Conservation (phyloP, 2,113 vertebrate species). For the Accipiter cooperii region DNA sequence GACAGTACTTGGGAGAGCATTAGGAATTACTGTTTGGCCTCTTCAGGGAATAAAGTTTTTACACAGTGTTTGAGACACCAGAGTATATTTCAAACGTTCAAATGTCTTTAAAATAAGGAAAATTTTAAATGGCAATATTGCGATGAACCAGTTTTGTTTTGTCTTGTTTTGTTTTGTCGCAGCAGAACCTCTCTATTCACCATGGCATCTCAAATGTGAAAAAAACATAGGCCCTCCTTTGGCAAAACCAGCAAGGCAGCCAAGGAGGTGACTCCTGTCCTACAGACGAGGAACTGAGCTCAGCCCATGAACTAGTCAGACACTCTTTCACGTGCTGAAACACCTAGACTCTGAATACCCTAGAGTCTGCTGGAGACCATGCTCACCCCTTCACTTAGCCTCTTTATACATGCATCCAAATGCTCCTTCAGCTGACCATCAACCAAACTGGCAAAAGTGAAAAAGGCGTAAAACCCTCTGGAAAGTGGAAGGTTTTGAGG, state of each 20-base stretch:
- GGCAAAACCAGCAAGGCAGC: not conserved
- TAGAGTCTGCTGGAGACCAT: not conserved
- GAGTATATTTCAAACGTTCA: not conserved
- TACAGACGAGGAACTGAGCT: not conserved
- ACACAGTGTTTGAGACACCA: not conserved
- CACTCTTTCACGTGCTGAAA: not conserved
- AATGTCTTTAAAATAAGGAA: not conserved
- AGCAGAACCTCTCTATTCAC: not conserved
- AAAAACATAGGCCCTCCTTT: not conserved
- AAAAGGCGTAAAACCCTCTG: not conserved
- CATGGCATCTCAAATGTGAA: not conserved
- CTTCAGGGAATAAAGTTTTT: not conserved
- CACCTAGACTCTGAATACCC: not conserved
- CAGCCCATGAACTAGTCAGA: rapidly evolving
- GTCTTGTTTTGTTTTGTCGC: not conserved
- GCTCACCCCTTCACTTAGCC: not conserved
- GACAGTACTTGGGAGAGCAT: not conserved
- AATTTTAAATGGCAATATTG: not conserved
- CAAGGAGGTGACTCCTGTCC: not conserved
- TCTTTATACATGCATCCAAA: not conserved
- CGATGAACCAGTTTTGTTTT: not conserved
- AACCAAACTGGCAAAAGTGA: not conserved
- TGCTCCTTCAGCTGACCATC: not conserved
- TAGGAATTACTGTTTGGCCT: not conserved
- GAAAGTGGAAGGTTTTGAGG: not conserved